Evolutionary conservation across 2,113 vertebrate species (phyloP).

Genomic region (Tauraco erythrolophus): DNA sequence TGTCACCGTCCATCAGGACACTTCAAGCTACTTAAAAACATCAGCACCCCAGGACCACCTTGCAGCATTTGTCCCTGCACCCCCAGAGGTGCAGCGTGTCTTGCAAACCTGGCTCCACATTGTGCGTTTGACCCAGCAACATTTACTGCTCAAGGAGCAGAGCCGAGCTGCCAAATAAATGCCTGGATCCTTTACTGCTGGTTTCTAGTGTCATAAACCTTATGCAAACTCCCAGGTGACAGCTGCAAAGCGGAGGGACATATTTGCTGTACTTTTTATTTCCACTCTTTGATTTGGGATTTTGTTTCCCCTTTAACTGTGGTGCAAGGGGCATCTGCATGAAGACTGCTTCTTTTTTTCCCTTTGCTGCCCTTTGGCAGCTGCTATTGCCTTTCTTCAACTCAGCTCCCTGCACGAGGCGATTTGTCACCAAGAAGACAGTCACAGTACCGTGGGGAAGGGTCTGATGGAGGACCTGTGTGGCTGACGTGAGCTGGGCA

Average conservation of each 20-base stretch:
- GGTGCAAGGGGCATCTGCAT: background rate
- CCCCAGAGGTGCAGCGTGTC: background rate
- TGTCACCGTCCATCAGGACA: fast-evolving
- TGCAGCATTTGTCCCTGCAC: background rate
- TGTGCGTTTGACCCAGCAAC: background rate
- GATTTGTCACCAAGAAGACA: background rate
- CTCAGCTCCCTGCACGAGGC: background rate
- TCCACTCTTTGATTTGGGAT: background rate
- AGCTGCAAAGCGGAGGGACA: background rate
- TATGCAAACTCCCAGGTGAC: background rate
- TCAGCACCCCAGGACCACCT: background rate
- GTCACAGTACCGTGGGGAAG: background rate
- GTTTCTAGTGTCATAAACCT: background rate
- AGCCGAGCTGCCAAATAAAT: background rate
- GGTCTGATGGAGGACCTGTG: background rate
- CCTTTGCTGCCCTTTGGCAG: background rate
- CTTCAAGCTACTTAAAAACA: background rate
- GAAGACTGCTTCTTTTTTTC: background rate
- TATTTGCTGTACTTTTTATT: background rate
- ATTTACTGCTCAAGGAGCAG: background rate
- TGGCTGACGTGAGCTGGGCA: background rate
- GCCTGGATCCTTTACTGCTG: background rate
- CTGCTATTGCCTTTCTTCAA: background rate
- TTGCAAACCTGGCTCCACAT: background rate
- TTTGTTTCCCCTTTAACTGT: background rate